phyloP scores from a whole-genome alignment of 2,113 vertebrate genomes.

The Rhynchomys soricoides region DNA sequence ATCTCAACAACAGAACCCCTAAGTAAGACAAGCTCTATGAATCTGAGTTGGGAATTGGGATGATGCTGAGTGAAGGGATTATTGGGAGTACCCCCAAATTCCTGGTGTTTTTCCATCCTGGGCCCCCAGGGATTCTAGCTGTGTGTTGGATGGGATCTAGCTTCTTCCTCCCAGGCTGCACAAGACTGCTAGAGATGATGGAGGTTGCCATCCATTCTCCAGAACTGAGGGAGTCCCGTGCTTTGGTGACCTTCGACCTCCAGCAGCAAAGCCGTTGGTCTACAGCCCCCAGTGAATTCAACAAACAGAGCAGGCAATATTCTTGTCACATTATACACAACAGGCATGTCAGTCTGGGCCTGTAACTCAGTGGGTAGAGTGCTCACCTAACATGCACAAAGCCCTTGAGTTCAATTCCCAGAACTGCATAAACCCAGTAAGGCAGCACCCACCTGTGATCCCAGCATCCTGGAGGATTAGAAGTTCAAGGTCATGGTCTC shows the following conservation, averaged over 20 bases:
- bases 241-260: no score
- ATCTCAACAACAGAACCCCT: not conserved
- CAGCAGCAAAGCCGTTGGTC: not conserved
- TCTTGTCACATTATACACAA: not conserved
- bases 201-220: fast-evolving
- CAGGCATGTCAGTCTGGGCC: not conserved
- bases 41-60: not conserved
- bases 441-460: not conserved
- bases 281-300: not conserved
- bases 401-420: not conserved
- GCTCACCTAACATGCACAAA: not conserved
- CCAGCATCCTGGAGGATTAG: not conserved
- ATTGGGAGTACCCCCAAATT: not conserved
- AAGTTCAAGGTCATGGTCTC: not conserved
- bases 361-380: not conserved
- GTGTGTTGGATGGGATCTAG: fast-evolving
- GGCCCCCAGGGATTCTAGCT: not conserved
- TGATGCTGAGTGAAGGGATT: fast-evolving
- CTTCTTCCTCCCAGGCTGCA: not conserved
- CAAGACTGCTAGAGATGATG: not conserved
- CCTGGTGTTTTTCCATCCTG: not conserved
- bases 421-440: not conserved
- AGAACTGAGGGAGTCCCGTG: fast-evolving
- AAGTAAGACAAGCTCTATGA: not conserved
- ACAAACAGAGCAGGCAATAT: not conserved